Evolutionary conservation across 2,113 vertebrate genomes (phyloP), one percentile per base, ranked within the genome.

Genomic region (Cephalopholis sonnerati): DNA sequence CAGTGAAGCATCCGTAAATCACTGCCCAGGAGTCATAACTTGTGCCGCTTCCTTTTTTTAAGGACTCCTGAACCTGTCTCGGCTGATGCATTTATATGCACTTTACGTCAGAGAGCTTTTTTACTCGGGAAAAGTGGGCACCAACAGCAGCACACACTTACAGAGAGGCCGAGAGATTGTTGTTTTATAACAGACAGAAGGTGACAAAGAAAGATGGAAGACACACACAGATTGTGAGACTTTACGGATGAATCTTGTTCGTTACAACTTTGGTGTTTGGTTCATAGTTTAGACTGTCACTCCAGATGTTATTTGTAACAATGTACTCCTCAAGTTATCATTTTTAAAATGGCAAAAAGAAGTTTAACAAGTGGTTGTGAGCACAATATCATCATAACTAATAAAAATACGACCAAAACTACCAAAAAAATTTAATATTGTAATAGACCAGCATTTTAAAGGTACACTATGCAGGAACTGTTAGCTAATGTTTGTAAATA

Each of bases 1-100:
- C 71, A n/a, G 50, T 0, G 82, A 61, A 66, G 76, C 73, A 3
- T 61, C 65, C 0, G 84, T 91, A 90, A 92, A 91, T 91, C 87
- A 90, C 79, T n/a, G 61, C 17, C 8, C 1, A 9, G 25, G 57
- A 63, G 44, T 73, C 83, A 72, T 87, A 90, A 85, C 87, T 77
- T 64, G 50, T 24, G 65, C 63, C 1, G 32, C 17, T 77, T 62
- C 68, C 54, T 76, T 80, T 66, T 44, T 65, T 75, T 64, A 77
- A 80, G 77, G 74, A 86, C 46, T 64, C 85, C 67, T 51, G 83
- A 84, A 7, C 50, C 61, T n/a, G 79, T 51, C 70, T 69, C 3
- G 1, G 58, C 61, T 77, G 72, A 75, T 9, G 74, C 86, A 74
- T 87, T 88, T 77, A 83, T 74, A 74, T 63, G 64, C 64, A 24